Conservation (phyloP, 2,888 invertebrate genomes). For the Gryllus longicercus region DNA sequence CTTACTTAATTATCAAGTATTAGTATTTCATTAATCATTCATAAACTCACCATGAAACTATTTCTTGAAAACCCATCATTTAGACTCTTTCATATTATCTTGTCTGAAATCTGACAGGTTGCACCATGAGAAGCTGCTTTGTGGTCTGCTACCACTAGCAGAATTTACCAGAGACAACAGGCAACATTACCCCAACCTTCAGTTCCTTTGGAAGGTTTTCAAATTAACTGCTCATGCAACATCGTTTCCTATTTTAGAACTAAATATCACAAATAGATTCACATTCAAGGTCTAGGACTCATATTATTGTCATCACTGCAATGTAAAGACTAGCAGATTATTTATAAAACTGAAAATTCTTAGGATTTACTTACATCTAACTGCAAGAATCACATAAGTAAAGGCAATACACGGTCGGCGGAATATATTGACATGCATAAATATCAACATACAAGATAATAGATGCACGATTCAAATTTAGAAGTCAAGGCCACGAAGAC, state of each 20-base stretch:
- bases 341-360: background rate
- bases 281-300: constrained; percentile 3
- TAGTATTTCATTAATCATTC: background rate
- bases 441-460: background rate
- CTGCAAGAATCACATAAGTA: background rate
- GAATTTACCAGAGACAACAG: background rate
- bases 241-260: background rate
- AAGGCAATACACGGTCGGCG: background rate
- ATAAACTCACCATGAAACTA: constrained; percentile 41
- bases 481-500: background rate
- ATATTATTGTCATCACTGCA: background rate
- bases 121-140: no score
- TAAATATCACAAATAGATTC: background rate
- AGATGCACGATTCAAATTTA: constrained; percentile 17
- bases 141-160: background rate
- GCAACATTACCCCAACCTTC: background rate
- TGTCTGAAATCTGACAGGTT: background rate
- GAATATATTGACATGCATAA: background rate
- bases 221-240: background rate
- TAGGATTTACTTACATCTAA: background rate
- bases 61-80: constrained; percentile 39
- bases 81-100: background rate
- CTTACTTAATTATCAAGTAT: background rate
- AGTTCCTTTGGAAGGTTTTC: no score
- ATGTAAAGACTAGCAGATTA: no score